phyloP scores from a whole-genome alignment of 2,113 vertebrate genomes.

The Thymallus thymallus region DNA sequence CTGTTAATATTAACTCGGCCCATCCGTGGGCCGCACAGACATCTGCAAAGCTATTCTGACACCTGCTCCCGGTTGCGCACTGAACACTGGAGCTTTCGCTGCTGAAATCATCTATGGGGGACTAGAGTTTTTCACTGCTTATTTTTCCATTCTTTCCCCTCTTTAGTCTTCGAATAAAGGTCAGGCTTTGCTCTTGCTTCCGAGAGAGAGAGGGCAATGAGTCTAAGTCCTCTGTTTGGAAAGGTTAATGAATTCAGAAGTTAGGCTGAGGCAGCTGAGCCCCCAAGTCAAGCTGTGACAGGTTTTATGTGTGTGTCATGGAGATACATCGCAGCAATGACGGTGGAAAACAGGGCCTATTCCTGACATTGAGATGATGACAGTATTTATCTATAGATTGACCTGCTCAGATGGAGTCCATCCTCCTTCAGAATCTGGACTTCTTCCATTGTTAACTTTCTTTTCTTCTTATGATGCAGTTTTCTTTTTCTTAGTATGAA shows the following conservation, averaged over 20 bases:
- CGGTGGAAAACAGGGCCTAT: no score
- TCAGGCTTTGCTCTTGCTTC: constrained; percentile 47
- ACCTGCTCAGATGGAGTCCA: background rate
- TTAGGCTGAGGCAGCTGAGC: constrained; percentile 33
- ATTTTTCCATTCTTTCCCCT: background rate
- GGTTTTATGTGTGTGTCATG: background rate
- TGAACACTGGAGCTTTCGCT: constrained; percentile 9
- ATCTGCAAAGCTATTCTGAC: constrained; percentile 30
- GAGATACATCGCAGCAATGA: no score
- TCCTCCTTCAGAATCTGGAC: background rate
- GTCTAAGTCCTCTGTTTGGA: constrained; percentile 41
- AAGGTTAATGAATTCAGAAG: constrained; percentile 66
- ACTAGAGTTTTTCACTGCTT: constrained; percentile 23
- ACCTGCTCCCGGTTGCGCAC: constrained; percentile 14
- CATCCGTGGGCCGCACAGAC: constrained; percentile 11
- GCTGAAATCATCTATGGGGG: constrained; percentile 32
- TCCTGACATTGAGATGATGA: no score
- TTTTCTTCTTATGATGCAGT: no score
- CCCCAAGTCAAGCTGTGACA: constrained; percentile 22
- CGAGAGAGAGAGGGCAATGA: constrained; percentile 32
- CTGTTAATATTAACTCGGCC: constrained; percentile 47
- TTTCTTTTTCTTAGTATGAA: background rate
- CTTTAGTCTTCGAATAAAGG: constrained; percentile 48
- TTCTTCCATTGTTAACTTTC: background rate
- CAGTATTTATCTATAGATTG: background rate